A percentile compares a stretch with the other conserved stretches of the same genome.
These are phyloP conservation scores for Momotus momota DNA, from an alignment of 2,797 vertebrate species.

Conservation along the genomic window DNA sequence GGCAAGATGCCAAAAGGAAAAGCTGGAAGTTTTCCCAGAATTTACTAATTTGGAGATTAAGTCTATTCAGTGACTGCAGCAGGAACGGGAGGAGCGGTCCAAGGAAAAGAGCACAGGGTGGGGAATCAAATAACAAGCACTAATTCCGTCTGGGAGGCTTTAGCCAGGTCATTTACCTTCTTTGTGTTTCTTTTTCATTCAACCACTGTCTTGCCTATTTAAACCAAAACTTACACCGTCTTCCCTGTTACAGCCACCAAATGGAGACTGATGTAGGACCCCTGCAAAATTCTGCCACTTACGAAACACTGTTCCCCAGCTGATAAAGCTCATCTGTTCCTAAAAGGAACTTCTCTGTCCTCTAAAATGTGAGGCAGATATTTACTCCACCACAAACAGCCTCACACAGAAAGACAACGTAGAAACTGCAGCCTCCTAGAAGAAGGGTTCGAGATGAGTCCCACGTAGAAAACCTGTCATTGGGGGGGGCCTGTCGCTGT, in stretches of 20 bases:
- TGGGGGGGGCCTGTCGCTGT: neutral
- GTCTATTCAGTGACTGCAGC: neutral
- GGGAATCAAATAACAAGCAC: neutral
- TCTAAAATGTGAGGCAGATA: neutral
- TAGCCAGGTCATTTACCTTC: neutral
- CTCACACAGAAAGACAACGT: neutral
- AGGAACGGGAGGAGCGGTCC: neutral
- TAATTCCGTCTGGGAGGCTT: neutral
- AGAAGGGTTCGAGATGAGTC: neutral
- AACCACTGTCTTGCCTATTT: neutral
- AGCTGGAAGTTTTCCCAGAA: neutral
- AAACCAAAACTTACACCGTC: neutral
- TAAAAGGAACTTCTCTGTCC: neutral
- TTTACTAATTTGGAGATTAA: neutral
- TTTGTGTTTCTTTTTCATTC: neutral
- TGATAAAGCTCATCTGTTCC: neutral
- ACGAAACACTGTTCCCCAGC: neutral
- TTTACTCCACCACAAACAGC: neutral
- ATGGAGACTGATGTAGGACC: neutral
- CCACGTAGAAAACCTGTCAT: neutral
- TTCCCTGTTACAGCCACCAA: neutral
- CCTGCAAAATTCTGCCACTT: neutral
- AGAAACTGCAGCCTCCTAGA: neutral
- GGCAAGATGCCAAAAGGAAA: neutral
- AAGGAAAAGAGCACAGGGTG: neutral